Conservation (phyloP, 1,140 invertebrate species). For the Drosophila dunni region DNA sequence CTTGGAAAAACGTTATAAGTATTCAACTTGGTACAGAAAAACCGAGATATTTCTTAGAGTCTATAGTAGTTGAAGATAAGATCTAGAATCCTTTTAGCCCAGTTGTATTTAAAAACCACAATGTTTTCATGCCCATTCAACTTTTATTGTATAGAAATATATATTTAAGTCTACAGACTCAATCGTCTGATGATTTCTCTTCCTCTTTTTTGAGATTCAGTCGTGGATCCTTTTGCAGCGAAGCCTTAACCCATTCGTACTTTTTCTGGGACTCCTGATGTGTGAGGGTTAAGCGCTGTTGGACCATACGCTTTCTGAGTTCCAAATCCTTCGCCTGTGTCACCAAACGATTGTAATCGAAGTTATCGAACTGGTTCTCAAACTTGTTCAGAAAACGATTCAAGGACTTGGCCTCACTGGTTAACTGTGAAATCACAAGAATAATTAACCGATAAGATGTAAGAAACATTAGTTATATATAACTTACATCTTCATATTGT, state of each 20-base stretch:
- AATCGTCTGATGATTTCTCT: slow-evolving; percentile 30
- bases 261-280: slow-evolving; percentile 81
- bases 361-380: slow-evolving; percentile 79
- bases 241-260: slow-evolving; percentile 73
- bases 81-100: too few relatives aligned
- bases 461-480: not conserved
- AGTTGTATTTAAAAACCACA: not conserved
- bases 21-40: too few relatives aligned
- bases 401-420: slow-evolving; percentile 73
- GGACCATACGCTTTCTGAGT: slow-evolving; percentile 80
- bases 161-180: not conserved
- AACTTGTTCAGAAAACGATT: slow-evolving; percentile 78
- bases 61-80: too few relatives aligned
- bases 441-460: not conserved
- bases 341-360: slow-evolving; percentile 77
- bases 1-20: too few relatives aligned
- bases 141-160: not conserved
- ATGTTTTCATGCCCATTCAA: not conserved
- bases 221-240: slow-evolving; percentile 63
- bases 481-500: slow-evolving; percentile 85
- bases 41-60: too few relatives aligned
- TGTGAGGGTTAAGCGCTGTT: slow-evolving; percentile 73
- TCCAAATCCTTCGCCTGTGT: slow-evolving; percentile 75
- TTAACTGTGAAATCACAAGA: slow-evolving; percentile 49
- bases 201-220: slow-evolving; percentile 56